These are phyloP conservation scores for Fistularia commersonii DNA, from an alignment of 2,797 vertebrate species.

Conservation along the genomic window DNA sequence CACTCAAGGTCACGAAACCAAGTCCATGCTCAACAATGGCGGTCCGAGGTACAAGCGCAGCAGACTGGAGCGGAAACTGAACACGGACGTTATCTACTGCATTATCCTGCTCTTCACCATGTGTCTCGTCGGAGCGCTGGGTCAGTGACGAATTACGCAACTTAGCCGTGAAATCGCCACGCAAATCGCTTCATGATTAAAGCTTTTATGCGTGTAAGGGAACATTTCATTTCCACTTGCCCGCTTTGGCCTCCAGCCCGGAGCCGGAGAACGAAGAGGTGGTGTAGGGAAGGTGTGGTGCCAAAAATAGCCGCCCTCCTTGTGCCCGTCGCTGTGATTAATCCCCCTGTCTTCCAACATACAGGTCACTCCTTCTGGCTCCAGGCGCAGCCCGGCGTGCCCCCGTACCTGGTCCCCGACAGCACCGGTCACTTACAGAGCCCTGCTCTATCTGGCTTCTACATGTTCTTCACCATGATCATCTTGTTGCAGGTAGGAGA, in stretches of 20 bases:
- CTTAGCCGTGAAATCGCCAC: conserved; percentile 21
- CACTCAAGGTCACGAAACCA: conserved; percentile 87
- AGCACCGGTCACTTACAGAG: conserved; percentile 66
- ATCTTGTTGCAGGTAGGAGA: conserved; percentile 89
- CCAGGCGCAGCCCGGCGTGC: conserved; percentile 64
- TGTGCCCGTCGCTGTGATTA: conserved; percentile 46
- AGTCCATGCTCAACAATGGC: conserved; percentile 92
- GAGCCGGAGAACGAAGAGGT: conserved; percentile 10
- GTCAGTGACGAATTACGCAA: conserved; percentile 66
- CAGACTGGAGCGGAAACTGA: conserved; percentile 87
- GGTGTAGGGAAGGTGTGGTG: conserved; percentile 27
- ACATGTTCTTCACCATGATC: conserved; percentile 95
- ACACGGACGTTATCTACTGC: conserved; percentile 84
- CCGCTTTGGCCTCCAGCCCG: conserved; percentile 35
- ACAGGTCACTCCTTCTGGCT: conserved; percentile 87
- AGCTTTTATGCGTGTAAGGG: conserved; percentile 29
- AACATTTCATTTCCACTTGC: conserved; percentile 30
- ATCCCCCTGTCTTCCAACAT: conserved; percentile 51
- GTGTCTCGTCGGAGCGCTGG: conserved; percentile 88
- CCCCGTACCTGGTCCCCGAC: conserved; percentile 82
- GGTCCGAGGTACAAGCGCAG: conserved; percentile 91
- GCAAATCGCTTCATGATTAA: conserved; percentile 33
- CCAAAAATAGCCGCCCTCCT: conserved; percentile 49
- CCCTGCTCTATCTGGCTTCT: conserved; percentile 78
- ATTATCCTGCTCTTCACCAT: conserved; percentile 85